These are phyloP conservation scores for Pelobates fuscus DNA, from an alignment of 2,113 vertebrate species.

Conservation along the genomic window DNA sequence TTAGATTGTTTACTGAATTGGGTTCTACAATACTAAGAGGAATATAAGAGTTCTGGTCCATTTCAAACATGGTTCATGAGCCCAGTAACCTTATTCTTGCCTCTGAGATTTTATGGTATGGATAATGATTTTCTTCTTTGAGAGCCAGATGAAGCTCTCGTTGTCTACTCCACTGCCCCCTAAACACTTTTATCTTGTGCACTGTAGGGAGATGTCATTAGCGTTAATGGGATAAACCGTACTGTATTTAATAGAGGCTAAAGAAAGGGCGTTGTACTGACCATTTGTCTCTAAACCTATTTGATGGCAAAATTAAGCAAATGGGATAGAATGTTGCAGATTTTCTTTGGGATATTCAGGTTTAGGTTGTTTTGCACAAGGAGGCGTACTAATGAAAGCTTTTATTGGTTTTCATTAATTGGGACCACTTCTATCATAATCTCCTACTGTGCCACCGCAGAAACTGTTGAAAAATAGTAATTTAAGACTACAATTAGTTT, in stretches of 20 bases:
- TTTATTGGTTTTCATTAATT: slow-evolving; percentile 34
- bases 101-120: no score
- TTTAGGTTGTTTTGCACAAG: not conserved
- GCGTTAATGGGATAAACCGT: not conserved
- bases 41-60: no score
- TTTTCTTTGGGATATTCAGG: slow-evolving; percentile 15
- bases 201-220: not conserved
- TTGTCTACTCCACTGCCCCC: not conserved
- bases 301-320: no score
- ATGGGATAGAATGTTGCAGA: no score
- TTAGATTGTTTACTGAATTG: no score
- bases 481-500: slow-evolving; percentile 9
- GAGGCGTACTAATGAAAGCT: slow-evolving; percentile 1
- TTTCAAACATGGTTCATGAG: no score
- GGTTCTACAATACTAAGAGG: no score
- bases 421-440: slow-evolving; percentile 4
- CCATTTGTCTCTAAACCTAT: slow-evolving; percentile 1
- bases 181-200: not conserved
- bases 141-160: no score
- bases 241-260: not conserved
- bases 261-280: not conserved
- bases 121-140: no score
- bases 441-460: not conserved
- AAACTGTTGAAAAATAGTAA: slow-evolving; percentile 19
- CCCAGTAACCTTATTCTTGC: no score